Evolutionary conservation across 2,797 vertebrate species (phyloP), one percentile per base, ranked within the genome.

Genomic region (Anguilla marmorata): DNA sequence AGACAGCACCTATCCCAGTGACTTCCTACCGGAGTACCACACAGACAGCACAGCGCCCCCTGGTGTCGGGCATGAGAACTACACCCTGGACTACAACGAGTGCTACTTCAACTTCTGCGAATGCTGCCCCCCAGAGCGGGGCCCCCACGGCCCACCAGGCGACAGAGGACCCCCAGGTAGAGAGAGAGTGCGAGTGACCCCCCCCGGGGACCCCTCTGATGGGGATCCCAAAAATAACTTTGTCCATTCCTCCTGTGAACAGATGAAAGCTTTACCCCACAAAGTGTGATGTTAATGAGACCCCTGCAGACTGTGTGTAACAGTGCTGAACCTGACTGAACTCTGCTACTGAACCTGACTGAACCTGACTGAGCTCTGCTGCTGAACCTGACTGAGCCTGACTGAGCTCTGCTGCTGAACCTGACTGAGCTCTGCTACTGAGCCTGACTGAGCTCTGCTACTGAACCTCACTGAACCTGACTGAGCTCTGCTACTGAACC

Each of bases 61-160:
- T 37, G 94, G 92, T 92, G 92, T 50, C 5, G 92, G 94, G 0
- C 92, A 91, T 4, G 97, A 98, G 85, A 99, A 98, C 90, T 97
- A 97, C 94, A 98, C 97, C 0, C 92, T 98, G 2, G 98, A 99
- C 91, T 93, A 97, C 0, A 96, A 95, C 0, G 97, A 98, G 91
- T 98, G 98, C 92, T 97, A 98, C 94, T 97, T 97, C 92, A 99
- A 99, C 92, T 98, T 99, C 93, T 99, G 98, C 76, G 98, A 97
- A 84, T 99, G 98, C 93, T 99, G 98, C 91, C 96, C 96, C 0
- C 94, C 96, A 2, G 89, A 94, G 19, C 88, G 85, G 41, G 98
- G 97, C 0, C 96, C 95, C 72, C 96, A 92, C 88, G 98, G 98
- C 63, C 94, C 94, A 24, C 96, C 94, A 0, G 98, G 98, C 85